Base-by-base conservation (phyloP, 2,888 invertebrate species). In the Gnatocerus cornutus region DNA sequence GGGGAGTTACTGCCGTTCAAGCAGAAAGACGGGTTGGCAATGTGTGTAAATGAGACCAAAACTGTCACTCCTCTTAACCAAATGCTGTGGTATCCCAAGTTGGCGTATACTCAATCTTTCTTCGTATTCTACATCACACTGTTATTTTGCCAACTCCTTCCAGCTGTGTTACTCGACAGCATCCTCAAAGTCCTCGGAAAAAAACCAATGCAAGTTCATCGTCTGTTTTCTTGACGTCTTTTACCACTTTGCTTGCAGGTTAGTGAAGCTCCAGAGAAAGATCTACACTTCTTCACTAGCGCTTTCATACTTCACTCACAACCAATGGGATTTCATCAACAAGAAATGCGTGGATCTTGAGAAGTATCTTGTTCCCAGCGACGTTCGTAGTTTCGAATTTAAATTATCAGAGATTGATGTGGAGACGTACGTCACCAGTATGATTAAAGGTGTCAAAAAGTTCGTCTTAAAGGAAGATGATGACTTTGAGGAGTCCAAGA, bases 291-390 rank as follows among this genome's bases (percentile, higher is more conserved):
- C 95, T 0, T 91, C 92, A 78, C 85, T 87, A 59, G 92, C 92
- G 0, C 81, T 97, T 1, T 86, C 89, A 9, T 92, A 92, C 82
- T 97, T 95, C 80, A 87, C 92, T 0, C 88, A 87, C 0, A 90
- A 92, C 76, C 89, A 93, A 73, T 98, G 97, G 97, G 85, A 85
- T 0, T 95, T 96, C 77, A 82, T 85, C 50, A 93, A 93, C n/a
- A 4, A 21, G 4, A 21, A 21, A 4, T 4, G 1, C 21, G 1
- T 21, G 21, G 4, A 4, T 21, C 1, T 21, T 3, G 21, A 21
- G 4, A 21, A 21, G 2, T 4, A 21, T 3, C 21, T 21, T 3
- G 21, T 4, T 21, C 21, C 21, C 2, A 21, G 21, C 4, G 21
- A 21, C 4, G 1, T 21, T 21, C 2, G 4, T 21, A 21, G 21